phyloP scores from a whole-genome alignment of 1,140 invertebrate genomes.

The roundworm (Caenorhabditis elegans) region DNA sequence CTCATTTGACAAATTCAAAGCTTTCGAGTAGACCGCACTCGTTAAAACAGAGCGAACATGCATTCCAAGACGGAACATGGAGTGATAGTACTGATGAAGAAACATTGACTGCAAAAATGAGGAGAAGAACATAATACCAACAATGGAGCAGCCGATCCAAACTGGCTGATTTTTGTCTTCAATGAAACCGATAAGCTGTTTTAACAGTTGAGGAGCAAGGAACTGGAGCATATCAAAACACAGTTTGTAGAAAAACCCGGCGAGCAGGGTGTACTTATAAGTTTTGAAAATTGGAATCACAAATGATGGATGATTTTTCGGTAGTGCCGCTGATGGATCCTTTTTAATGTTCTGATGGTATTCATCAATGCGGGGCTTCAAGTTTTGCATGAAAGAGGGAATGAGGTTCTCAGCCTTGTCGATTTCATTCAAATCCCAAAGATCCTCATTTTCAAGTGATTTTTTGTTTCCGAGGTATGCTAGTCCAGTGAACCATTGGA shows the following conservation, averaged over 20 bases:
- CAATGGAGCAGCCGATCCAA: conserved; percentile 42
- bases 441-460: conserved; percentile 78
- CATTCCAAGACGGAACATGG: conserved; percentile 86
- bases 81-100: conserved; percentile 83
- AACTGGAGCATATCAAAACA: conserved; percentile 61
- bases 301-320: neutral
- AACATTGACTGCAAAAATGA: conserved; percentile 72
- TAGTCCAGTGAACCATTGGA: conserved; percentile 63
- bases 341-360: neutral
- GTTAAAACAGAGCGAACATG: conserved; percentile 86
- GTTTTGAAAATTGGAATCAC: neutral
- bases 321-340: neutral
- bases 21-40: conserved; percentile 88
- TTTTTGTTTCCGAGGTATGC: conserved; percentile 52
- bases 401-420: conserved; percentile 78
- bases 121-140: conserved; percentile 35
- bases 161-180: neutral
- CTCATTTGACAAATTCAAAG: conserved; percentile 61
- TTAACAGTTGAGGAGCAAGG: conserved; percentile 55
- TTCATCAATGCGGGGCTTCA: neutral
- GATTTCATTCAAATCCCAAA: conserved; percentile 85
- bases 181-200: conserved; percentile 72
- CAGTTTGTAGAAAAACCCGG: conserved; percentile 53
- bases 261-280: conserved; percentile 38
- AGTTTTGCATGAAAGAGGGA: neutral